A percentile compares a stretch with the other conserved stretches of the same genome.
These are phyloP conservation scores for Rhynchonema sp. DNA, from an alignment of 2,888 invertebrate genomes.

Conservation along the genomic window DNA sequence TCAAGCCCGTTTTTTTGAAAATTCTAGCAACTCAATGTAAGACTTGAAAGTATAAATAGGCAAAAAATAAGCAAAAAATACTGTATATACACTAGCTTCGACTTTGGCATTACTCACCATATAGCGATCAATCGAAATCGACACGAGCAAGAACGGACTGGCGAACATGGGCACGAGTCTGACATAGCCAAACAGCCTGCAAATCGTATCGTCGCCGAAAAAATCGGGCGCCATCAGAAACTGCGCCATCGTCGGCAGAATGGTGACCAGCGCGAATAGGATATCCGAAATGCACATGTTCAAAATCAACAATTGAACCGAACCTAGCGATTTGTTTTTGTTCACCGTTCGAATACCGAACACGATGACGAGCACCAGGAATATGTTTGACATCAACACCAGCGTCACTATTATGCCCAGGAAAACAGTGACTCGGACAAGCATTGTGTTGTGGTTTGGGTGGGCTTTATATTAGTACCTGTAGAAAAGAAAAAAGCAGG, in stretches of 20 bases:
- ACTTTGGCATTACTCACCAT: conserved; percentile 13
- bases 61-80: too few species aligned
- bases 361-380: not conserved
- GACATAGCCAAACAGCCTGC: conserved; percentile 43
- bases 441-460: too few species aligned
- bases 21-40: too few species aligned
- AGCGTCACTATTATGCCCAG: too few species aligned
- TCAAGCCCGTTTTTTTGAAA: too few species aligned
- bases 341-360: not conserved
- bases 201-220: conserved; percentile 16
- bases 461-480: too few species aligned
- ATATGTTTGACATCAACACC: too few species aligned
- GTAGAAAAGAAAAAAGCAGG: too few species aligned
- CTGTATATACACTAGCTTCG: too few species aligned
- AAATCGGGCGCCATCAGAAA: conserved; percentile 8
- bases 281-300: conserved; percentile 50
- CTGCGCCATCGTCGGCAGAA: conserved; percentile 36
- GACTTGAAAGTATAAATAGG: too few species aligned
- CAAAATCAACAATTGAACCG: conserved; percentile 38
- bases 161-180: conserved; percentile 46
- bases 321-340: not conserved
- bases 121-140: conserved; percentile 23
- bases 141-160: conserved; percentile 39
- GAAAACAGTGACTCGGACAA: too few species aligned
- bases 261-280: conserved; percentile 47